phyloP scores from a whole-genome alignment of 2,113 vertebrate species.

The Nothoprocta pentlandii region DNA sequence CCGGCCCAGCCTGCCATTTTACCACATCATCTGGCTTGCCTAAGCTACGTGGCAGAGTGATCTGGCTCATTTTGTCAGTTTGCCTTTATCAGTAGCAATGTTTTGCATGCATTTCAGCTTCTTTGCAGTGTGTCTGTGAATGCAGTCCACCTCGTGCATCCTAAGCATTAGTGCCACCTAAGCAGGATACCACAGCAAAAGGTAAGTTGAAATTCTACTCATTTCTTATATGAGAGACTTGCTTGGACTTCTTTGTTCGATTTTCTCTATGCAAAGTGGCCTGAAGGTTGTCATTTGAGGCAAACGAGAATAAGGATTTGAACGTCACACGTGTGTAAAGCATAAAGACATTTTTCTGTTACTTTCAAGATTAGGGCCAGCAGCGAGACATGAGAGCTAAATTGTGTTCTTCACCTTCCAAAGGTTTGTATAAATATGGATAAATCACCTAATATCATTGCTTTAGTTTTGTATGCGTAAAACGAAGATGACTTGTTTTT shows the following conservation, averaged over 20 bases:
- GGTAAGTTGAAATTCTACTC: slow-evolving; percentile 7
- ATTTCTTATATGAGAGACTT: background rate
- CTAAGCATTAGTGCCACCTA: accelerated
- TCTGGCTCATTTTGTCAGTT: background rate
- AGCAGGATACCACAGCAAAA: background rate
- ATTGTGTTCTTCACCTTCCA: background rate
- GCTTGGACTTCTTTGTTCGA: background rate
- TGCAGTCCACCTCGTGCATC: background rate
- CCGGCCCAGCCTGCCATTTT: background rate
- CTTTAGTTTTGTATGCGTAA: background rate
- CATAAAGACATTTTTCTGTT: background rate
- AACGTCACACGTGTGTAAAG: background rate
- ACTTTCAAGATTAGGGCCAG: slow-evolving; percentile 18
- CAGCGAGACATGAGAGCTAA: background rate
- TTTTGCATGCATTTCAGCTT: background rate
- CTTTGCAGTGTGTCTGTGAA: background rate
- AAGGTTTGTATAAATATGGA: background rate
- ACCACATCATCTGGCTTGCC: background rate
- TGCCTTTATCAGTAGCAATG: background rate
- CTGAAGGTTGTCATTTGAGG: background rate
- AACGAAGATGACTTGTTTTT: background rate
- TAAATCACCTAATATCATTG: background rate
- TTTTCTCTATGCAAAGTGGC: background rate
- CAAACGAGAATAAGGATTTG: background rate
- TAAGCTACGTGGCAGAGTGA: background rate